These are phyloP conservation scores for Eupithecia inturbata DNA, from an alignment of 2,888 invertebrate genomes.

Conservation along the genomic window DNA sequence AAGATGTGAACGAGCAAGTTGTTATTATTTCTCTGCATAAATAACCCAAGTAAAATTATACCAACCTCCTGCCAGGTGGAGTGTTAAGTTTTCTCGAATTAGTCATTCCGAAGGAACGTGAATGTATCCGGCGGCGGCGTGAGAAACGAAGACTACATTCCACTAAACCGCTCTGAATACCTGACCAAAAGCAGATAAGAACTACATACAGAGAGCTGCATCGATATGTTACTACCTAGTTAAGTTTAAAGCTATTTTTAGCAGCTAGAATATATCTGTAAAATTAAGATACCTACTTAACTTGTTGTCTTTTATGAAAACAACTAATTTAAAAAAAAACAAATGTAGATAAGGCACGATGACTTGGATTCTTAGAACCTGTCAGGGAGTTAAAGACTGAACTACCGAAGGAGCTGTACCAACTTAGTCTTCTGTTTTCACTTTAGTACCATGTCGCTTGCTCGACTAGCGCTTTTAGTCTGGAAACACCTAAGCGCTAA, in stretches of 20 bases:
- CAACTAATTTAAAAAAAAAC: too few species aligned
- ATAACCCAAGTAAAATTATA: background rate
- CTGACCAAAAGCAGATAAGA: constrained; percentile 27
- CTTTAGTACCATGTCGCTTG: too few species aligned
- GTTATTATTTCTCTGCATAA: background rate
- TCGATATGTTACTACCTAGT: background rate
- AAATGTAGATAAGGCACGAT: too few species aligned
- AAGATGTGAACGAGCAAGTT: background rate
- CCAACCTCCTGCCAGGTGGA: background rate
- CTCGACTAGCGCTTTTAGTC: too few species aligned
- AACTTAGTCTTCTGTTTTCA: too few species aligned
- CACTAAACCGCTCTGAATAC: constrained; percentile 38
- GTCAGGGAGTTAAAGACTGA: too few species aligned
- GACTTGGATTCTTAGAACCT: too few species aligned
- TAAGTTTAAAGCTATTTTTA: background rate
- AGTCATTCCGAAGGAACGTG: constrained; percentile 22
- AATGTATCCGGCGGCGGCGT: constrained; percentile 28
- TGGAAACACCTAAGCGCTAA: too few species aligned
- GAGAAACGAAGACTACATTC: constrained; percentile 46
- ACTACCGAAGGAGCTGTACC: too few species aligned
- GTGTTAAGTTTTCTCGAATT: constrained; percentile 9
- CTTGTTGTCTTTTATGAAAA: too few species aligned
- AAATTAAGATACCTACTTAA: too few species aligned
- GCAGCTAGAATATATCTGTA: too few species aligned
- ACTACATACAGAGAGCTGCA: background rate